Evolutionary conservation across 2,888 invertebrate genomes (phyloP), one percentile per base, ranked within the genome.

Genomic region (Choristoneura rosaceana): DNA sequence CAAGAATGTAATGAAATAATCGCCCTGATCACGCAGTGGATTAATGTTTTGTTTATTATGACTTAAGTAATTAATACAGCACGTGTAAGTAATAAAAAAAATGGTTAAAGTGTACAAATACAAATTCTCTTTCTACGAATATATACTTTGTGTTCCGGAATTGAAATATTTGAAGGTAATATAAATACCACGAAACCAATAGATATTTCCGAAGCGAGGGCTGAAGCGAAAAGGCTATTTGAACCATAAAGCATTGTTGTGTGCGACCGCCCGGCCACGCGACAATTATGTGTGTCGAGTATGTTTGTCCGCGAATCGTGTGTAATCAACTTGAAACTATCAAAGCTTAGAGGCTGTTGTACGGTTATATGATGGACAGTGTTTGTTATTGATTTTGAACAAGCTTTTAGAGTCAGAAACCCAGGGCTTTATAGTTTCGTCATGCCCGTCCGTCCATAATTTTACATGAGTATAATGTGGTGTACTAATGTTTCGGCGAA

Each of bases 261-360:
- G 5, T 52, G 52, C 17, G 38, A 38, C 38, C 38, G 7, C 7
- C 17, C 52, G 52, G 9, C 17, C 52, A 10, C 17, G 52, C 52
- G 17, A 17, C 50, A 17, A 52, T 52, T 52, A 52, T 52, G n/a
- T 7, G 52, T 52, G 17, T 15, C 17, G 52, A 52, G 52, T 17
- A 17, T 17, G 17, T n/a, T 52, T 52, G 47, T n/a, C 50, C 50
- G n/a, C 52, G 8, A 52, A 17, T 17, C 47, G 7, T 47, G 47
- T 43, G 43, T 52, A 52, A 52, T 17, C 15, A 52, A 52, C 17
- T 52, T 17, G 52, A 17, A 52, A 52, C 52, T 52, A 52, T 52
- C 15, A 17, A 15, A 17, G 50, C 15, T 50, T 17, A 17, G 9
- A 50, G n/a, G n/a, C n/a, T 52, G 17, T 8, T 10, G 9, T 9